Evolutionary conservation across 2,797 vertebrate species (phyloP), one percentile per base, ranked within the genome.

Genomic region (Propithecus perrieri): DNA sequence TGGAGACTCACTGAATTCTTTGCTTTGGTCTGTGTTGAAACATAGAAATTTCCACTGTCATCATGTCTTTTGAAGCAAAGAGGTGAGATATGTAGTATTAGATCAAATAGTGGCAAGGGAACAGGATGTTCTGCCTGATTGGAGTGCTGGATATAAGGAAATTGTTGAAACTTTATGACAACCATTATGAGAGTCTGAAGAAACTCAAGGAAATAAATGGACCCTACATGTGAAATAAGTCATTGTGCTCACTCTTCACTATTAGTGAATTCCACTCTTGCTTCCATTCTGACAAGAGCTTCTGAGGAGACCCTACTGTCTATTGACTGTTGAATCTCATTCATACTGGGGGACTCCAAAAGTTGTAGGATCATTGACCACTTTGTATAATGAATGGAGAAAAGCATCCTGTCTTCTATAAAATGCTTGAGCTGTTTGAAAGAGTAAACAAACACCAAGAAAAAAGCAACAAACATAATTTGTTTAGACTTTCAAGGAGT

Each of bases 11-110:
- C 0, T 97, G 97, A 96, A 94, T 97, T 92, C 91, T 98, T 95
- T 94, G 71, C 97, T 97, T 97, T 98, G 95, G 95, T 97, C 97
- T 97, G 94, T 97, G 91, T 97, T 91, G 96, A 97, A 97, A 96
- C 67, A 67, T 87, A 96, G 93, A 97, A 93, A 96, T 97, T 83
- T 97, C 87, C 72, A 95, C 97, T 97, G 95, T 97, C 95, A 94
- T 97, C 88, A 89, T 93, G 94, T 94, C 97, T 96, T 97, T 98
- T 97, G 95, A 98, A 98, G 97, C 94, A 96, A 96, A 96, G 91
- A 94, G 65, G 95, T 57, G 59, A 96, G 89, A 95, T 87, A 92
- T 87, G 59, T 85, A 96, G 91, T 96, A 84, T 97, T 83, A 97
- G 96, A 97, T 97, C 96, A 97, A 97, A 97, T 91, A 79, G 83